Conservation (phyloP, 2,113 vertebrate genomes). For the Rafetus swinhoei region DNA sequence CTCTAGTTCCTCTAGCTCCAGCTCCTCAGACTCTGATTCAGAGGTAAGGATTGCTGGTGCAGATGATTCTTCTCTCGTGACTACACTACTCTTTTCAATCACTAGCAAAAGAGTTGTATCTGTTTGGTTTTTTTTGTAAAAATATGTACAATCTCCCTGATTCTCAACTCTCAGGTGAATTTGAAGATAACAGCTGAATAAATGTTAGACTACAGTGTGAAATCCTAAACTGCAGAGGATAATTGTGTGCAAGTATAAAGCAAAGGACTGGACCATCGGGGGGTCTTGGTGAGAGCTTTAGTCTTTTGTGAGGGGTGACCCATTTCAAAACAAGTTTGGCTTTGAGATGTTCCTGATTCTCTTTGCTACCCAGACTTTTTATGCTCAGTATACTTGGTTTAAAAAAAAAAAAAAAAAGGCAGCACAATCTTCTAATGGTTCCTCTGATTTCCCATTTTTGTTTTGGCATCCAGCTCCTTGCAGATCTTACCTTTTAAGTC, state of each 20-base stretch:
- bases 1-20: conserved; percentile 95
- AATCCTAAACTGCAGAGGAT: background rate
- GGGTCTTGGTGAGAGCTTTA: background rate
- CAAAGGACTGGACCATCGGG: background rate
- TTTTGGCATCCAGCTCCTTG: background rate
- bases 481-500: background rate
- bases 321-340: background rate
- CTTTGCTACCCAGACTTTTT: background rate
- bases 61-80: background rate
- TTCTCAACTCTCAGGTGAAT: background rate
- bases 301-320: background rate
- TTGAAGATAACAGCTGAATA: background rate
- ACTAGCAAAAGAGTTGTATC: background rate
- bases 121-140: background rate
- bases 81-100: background rate
- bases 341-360: background rate
- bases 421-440: background rate
- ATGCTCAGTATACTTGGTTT: background rate
- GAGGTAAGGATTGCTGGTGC: conserved; percentile 78
- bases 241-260: background rate
- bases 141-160: background rate
- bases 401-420: no score
- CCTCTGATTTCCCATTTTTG: background rate
- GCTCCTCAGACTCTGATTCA: conserved; percentile 92
- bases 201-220: background rate